These are phyloP conservation scores for Onychomys leucogaster DNA, from an alignment of 2,797 vertebrate species.

Conservation along the genomic window DNA sequence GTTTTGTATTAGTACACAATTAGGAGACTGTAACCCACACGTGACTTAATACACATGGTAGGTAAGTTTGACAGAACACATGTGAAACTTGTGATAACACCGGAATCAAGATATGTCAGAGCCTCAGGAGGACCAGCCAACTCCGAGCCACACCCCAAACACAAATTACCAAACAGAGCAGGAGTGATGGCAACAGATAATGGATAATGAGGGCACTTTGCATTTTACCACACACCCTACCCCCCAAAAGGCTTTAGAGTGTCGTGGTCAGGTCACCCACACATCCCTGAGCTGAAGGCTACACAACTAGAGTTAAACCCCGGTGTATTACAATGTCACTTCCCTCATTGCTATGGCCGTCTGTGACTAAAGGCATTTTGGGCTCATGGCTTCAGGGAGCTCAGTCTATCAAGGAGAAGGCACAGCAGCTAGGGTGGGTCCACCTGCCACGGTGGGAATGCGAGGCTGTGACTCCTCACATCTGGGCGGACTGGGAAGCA, in stretches of 20 bases:
- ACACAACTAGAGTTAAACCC: background rate
- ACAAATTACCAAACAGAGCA: background rate
- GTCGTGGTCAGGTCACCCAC: too few species aligned
- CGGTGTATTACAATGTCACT: background rate
- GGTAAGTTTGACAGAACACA: background rate
- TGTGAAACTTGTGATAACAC: rapidly evolving
- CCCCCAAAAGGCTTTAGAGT: rapidly evolving
- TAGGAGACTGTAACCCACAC: background rate
- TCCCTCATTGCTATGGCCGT: background rate
- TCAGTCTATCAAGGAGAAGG: background rate
- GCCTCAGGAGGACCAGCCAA: rapidly evolving
- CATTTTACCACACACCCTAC: rapidly evolving
- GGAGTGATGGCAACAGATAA: rapidly evolving
- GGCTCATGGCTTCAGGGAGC: background rate
- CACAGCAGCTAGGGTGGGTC: background rate
- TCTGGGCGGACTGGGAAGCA: background rate
- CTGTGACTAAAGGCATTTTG: background rate
- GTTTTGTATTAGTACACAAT: background rate
- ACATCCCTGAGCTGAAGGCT: rapidly evolving
- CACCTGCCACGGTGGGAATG: background rate
- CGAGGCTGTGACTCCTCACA: background rate
- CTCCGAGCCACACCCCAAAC: background rate
- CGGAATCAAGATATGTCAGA: background rate
- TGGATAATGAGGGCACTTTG: rapidly evolving
- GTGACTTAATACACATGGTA: background rate